These are phyloP conservation scores for Thermophis baileyi DNA, from an alignment of 2,113 vertebrate genomes.

Conservation along the genomic window DNA sequence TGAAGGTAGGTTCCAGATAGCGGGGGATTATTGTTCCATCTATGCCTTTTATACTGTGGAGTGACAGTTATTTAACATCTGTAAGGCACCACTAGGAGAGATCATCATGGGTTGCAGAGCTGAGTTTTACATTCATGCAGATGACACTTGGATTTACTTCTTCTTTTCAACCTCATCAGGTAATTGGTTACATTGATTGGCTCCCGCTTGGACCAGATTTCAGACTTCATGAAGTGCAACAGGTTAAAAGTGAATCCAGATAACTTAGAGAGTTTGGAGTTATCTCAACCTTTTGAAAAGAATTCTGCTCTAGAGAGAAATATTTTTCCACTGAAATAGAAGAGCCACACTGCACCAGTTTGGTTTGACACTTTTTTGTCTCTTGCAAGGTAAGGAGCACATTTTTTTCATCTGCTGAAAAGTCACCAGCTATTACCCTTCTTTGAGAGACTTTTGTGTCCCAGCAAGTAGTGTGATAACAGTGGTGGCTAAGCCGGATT, in stretches of 20 bases:
- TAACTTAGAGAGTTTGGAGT: not conserved
- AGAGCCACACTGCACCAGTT: not conserved
- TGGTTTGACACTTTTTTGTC: not conserved
- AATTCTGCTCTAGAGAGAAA: not conserved
- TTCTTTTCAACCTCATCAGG: not conserved
- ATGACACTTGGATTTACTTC: not conserved
- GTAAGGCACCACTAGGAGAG: not conserved
- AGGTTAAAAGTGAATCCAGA: not conserved
- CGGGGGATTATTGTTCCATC: not conserved
- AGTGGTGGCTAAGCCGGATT: not conserved
- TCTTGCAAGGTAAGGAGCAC: not conserved
- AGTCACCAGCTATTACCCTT: not conserved
- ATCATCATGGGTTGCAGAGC: not conserved
- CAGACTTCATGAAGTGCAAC: not conserved
- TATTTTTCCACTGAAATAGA: not conserved
- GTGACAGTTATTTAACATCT: not conserved
- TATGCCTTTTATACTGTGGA: not conserved
- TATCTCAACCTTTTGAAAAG: not conserved
- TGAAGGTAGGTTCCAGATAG: not conserved
- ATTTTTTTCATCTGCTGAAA: not conserved
- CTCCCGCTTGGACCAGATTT: not conserved
- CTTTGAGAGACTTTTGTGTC: not conserved
- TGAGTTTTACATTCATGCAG: not conserved
- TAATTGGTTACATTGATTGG: not conserved
- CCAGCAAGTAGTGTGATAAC: not conserved